Base-by-base conservation (phyloP, 2,888 invertebrate species). In the Gastracanthus pulcherrimus region DNA sequence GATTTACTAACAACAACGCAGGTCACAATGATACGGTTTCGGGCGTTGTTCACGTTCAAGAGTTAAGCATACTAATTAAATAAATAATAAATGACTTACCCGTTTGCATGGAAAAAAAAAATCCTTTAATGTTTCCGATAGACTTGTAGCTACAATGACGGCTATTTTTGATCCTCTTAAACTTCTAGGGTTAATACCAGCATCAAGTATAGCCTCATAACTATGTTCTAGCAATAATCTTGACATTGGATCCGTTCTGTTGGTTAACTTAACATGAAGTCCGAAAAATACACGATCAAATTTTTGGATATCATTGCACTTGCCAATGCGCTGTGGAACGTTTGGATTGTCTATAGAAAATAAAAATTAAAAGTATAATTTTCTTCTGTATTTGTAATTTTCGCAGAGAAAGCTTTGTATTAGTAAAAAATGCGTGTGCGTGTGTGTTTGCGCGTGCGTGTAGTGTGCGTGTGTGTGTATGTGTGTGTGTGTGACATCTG, bases 261-360 rank as follows among this genome's bases (percentile, higher is more conserved):
- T 76, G 0, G 81, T 29, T 34, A 84, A 69, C 60, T 82, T 84
- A 2, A 41, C 9, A 55, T 86, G 85, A 2, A 85, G 81, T 55
- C 85, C 84, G 55, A 86, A 86, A 55, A 85, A 86, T 3, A 84
- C 66, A 19, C 82, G 79, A 60, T 86, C 86, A 55, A 86, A 86
- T 26, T 84, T 84, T 3, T 60, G 5, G 6, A 84, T 7, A 23
- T 62, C 34, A 6, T 45, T 55, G 16, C 82, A 72, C 29, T 41
- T 26, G 29, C 86, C 86, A 16, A 84, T 11, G 11, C 84, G 76
- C 1, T 77, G 51, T 0, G 86, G 85, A 67, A 85, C 48, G n/a
- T 31, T 41, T 5, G 60, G n/a, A 29, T 72, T 31, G 29, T 82
- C 83, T 83, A 6, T 0, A 19, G 34, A 31, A 31, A 11, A 0